These are phyloP conservation scores for Drepanosiphum platanoidis DNA, from an alignment of 2,888 invertebrate species.

Conservation along the genomic window DNA sequence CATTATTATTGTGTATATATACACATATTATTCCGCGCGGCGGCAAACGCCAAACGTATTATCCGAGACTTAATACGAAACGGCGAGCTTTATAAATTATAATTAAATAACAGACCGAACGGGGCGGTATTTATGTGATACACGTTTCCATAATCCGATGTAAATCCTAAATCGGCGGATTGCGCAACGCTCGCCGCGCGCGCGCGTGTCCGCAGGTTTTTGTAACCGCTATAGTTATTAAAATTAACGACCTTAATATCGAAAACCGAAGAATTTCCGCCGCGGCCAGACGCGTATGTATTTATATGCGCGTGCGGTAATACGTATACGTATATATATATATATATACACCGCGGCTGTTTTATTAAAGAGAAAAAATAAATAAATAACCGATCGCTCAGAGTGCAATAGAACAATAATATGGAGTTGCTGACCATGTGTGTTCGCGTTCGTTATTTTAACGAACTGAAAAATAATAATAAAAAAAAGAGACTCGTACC, in stretches of 20 bases:
- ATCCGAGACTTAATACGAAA: constrained; percentile 6
- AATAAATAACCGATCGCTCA: too few relatives aligned
- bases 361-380: constrained; percentile 9
- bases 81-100: constrained; percentile 29
- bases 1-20: not conserved
- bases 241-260: constrained; percentile 40
- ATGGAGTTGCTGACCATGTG: constrained; percentile 32
- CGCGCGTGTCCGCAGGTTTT: too few relatives aligned
- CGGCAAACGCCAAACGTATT: too few relatives aligned
- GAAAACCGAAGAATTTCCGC: constrained; percentile 34
- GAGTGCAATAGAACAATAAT: constrained; percentile 4
- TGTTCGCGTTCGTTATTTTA: constrained; percentile 26
- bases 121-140: constrained; percentile 11
- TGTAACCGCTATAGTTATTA: constrained; percentile 11
- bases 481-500: not conserved
- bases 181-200: not conserved
- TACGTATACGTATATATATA: not conserved
- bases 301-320: not conserved
- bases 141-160: constrained; percentile 42
- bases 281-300: not conserved
- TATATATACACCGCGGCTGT: not conserved
- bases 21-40: not conserved
- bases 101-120: constrained; percentile 27
- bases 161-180: constrained; percentile 47
- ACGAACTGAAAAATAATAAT: constrained; percentile 33